Evolutionary conservation across 2,888 invertebrate species (phyloP).

Genomic region (Bruchidius siliquastri): DNA sequence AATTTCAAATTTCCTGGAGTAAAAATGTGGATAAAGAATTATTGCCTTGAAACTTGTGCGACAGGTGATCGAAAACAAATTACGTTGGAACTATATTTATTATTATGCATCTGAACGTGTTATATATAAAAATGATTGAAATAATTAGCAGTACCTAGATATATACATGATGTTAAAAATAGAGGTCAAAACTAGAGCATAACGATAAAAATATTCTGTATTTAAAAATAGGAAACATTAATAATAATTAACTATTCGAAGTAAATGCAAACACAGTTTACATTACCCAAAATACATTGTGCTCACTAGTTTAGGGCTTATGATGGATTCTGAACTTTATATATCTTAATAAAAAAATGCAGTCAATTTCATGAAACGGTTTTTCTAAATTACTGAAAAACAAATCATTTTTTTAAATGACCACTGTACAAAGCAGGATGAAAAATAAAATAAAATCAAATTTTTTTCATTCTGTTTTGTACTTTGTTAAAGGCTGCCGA

Average conservation of each 20-base stretch:
- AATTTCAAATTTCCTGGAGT: not conserved
- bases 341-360: too few relatives aligned
- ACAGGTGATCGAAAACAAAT: not conserved
- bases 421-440: too few relatives aligned
- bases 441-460: too few relatives aligned
- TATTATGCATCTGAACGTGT: too few relatives aligned
- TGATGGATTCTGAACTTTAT: not conserved
- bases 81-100: not conserved
- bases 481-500: too few relatives aligned
- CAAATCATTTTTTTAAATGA: too few relatives aligned
- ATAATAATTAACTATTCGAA: not conserved
- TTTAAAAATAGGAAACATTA: not conserved
- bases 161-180: too few relatives aligned
- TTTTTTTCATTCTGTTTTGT: too few relatives aligned
- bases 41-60: not conserved
- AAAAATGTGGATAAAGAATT: not conserved
- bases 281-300: not conserved
- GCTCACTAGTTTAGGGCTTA: not conserved
- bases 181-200: not conserved
- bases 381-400: too few relatives aligned
- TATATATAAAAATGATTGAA: too few relatives aligned
- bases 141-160: too few relatives aligned
- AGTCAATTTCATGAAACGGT: too few relatives aligned
- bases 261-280: not conserved
- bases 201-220: not conserved